Conservation (phyloP, 2,113 vertebrate species). For the Mionectes macconnelli region DNA sequence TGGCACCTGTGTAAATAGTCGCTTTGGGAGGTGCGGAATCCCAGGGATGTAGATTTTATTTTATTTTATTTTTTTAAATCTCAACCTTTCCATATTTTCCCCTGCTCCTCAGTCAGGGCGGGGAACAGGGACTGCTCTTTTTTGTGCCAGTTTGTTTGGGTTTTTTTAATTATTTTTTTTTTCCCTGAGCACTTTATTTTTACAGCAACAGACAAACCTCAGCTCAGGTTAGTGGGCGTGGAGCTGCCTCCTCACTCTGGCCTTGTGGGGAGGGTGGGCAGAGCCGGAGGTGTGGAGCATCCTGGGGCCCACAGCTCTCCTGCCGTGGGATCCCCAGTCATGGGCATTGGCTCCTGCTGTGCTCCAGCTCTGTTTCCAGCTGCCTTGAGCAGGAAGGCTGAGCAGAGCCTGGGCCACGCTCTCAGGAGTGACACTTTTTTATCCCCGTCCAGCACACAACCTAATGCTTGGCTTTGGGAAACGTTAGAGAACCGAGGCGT, state of each 20-base stretch:
- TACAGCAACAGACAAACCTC: conserved; percentile 42
- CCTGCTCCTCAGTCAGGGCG: neutral
- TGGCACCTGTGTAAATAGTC: neutral
- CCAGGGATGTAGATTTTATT: neutral
- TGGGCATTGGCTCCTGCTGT: neutral
- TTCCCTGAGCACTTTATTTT: conserved; percentile 41
- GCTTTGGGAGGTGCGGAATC: neutral
- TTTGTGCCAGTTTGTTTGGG: conserved; percentile 40
- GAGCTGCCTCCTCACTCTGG: neutral
- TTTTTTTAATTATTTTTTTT: neutral
- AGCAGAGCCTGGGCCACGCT: neutral
- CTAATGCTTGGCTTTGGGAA: neutral
- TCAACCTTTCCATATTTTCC: neutral
- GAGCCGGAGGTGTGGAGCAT: neutral
- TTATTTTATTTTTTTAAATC: conserved; percentile 15
- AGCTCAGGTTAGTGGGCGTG: neutral
- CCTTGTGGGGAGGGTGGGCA: neutral
- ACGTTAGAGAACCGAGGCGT: neutral
- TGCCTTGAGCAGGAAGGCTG: neutral
- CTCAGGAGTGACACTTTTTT: neutral
- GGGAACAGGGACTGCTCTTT: conserved; percentile 24
- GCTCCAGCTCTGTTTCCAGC: neutral
- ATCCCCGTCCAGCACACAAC: neutral
- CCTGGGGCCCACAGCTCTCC: neutral
- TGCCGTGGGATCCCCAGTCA: fast-evolving